Evolutionary conservation across 2,888 invertebrate species (phyloP).

Genomic region (Agrochola lota): DNA sequence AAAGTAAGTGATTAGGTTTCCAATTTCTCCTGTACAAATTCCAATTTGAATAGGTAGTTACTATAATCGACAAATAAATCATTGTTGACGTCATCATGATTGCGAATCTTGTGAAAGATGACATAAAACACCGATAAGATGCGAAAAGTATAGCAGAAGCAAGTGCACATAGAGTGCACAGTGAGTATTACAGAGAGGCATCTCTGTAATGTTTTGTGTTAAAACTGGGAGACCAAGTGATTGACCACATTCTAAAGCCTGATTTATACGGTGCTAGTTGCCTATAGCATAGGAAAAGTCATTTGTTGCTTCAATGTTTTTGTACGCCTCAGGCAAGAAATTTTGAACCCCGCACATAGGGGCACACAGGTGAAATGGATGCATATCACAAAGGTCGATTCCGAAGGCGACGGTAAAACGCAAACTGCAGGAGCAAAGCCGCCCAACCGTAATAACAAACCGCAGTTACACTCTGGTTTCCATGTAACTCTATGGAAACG

Average conservation of each 20-base stretch:
- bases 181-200: no score
- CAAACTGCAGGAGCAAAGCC: background rate
- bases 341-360: background rate
- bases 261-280: no score
- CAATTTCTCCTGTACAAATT: background rate
- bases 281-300: background rate
- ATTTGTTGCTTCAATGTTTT: background rate
- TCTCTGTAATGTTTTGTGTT: background rate
- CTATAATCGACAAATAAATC: background rate
- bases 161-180: background rate
- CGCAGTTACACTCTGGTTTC: background rate
- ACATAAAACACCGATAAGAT: background rate
- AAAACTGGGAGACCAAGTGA: background rate
- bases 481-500: no score
- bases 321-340: background rate
- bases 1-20: constrained; percentile 29
- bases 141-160: background rate
- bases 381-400: background rate
- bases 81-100: background rate
- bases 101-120: background rate
- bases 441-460: background rate
- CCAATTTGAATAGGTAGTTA: constrained; percentile 18
- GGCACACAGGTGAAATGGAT: background rate
- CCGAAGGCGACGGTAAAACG: background rate
- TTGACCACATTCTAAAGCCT: background rate